phyloP scores from a whole-genome alignment of 2,113 vertebrate genomes.

The Poeciliopsis retropinna region DNA sequence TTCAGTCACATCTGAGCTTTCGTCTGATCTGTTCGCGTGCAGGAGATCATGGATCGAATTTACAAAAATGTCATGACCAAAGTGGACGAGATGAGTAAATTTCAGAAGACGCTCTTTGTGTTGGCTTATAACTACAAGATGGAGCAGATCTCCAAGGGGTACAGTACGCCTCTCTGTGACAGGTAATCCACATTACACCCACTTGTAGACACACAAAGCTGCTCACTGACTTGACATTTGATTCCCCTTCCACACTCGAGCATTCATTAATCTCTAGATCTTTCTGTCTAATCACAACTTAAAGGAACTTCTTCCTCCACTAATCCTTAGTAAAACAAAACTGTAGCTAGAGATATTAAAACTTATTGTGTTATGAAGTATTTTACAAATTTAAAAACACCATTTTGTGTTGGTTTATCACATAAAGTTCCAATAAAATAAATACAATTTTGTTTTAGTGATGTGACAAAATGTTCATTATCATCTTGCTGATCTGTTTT shows the following conservation, averaged over 20 bases:
- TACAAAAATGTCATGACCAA: conserved; percentile 99
- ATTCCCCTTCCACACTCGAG: neutral
- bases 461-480: neutral
- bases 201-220: neutral
- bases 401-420: neutral
- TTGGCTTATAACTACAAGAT: conserved; percentile 99
- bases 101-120: conserved; percentile 92
- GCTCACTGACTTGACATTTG: neutral
- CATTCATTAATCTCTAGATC: conserved; percentile 8
- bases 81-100: conserved; percentile 93
- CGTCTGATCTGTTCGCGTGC: neutral
- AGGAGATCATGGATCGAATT: conserved; percentile 99
- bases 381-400: neutral
- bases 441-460: neutral
- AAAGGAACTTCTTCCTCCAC: neutral
- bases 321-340: neutral
- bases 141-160: conserved; percentile 95
- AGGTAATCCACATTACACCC: conserved; percentile 76
- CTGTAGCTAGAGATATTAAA: neutral
- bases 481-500: neutral
- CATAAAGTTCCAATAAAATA: neutral
- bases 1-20: neutral
- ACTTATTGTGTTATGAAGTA: neutral
- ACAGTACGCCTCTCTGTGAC: conserved; percentile 91
- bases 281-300: conserved; percentile 10